Base-by-base conservation (phyloP, 2,888 invertebrate genomes). In the Stratiomys singularior region DNA sequence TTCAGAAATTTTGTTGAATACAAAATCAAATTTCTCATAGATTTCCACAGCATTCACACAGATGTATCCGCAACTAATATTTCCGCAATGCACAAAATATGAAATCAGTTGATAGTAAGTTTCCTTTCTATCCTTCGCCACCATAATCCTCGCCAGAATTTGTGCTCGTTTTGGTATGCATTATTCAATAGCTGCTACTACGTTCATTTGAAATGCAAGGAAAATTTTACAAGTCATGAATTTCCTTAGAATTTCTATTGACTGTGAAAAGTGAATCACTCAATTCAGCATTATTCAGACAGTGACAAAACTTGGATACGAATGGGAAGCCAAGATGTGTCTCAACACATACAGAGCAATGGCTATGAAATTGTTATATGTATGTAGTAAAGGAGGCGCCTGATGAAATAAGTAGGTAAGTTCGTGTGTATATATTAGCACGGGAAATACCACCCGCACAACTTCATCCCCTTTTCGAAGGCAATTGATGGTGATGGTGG, bases 211-310 rank as follows among this genome's bases (percentile, higher is more conserved):
- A 77, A 71, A 77, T 77, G 77, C 77, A 77, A 77, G 71, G 58
- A 71, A 77, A 69, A 77, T 71, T 77, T 77, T 77, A 77, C 77
- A 77, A 77, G 56, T 69, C 77, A 77, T 77, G 60, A 60, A 58
- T 71, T 60, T 25, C 37, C 77, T 23, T 56, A 30, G 27, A 60
- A 25, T 67, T 58, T 77, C 60, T 71, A 71, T 71, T 71, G 71
- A 71, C 71, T 71, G 71, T 21, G 47, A 71, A 71, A 71, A 71
- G 71, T 25, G 71, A 71, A 71, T 71, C 71, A 46, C 46, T 47
- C 46, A 71, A 71, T 30, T 30, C 28, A 30, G 28, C 66, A 66
- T 28, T 37, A 66, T 27, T 13, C 23, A 60, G 27, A 13, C 21
- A 27, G 60, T 2, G 60, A 60, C 60, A 60, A 60, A 52, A 52